phyloP scores from a whole-genome alignment of 2,113 vertebrate species.

The Alosa alosa region DNA sequence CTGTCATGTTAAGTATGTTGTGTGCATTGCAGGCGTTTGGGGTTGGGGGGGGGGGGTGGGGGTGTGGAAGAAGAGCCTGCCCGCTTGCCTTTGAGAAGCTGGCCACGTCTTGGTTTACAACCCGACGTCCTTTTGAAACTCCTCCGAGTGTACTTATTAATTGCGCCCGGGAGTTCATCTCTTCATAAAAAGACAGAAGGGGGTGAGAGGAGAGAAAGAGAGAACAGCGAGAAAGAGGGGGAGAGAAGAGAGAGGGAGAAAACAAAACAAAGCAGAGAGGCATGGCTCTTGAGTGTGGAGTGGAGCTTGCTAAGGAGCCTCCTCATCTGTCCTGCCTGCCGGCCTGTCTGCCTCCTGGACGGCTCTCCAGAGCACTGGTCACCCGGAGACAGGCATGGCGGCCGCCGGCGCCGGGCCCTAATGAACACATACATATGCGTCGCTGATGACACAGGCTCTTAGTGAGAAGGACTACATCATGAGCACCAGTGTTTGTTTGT shows the following conservation, averaged over 20 bases:
- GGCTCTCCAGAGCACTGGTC: not conserved
- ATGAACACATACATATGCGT: constrained; percentile 18
- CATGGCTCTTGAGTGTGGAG: constrained; percentile 28
- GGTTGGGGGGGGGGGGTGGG: constrained; percentile 30
- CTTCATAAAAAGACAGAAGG: constrained; percentile 31
- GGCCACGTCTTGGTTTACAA: constrained; percentile 60
- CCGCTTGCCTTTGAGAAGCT: constrained; percentile 50
- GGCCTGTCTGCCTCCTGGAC: constrained; percentile 21
- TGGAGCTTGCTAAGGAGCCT: constrained; percentile 24
- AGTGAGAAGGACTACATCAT: not conserved
- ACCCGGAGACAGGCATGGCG: not conserved
- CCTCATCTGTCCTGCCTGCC: constrained; percentile 24
- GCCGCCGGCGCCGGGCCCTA: not conserved
- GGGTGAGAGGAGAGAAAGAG: not conserved
- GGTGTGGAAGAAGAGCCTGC: constrained; percentile 51
- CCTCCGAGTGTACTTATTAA: constrained; percentile 64
- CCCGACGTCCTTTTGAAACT: constrained; percentile 50
- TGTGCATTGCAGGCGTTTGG: constrained; percentile 38
- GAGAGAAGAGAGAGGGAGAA: not conserved
- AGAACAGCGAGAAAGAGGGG: not conserved
- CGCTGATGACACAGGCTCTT: not conserved
- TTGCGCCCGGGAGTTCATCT: constrained; percentile 47
- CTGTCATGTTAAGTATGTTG: constrained; percentile 66
- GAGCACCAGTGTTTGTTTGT: constrained; percentile 20
- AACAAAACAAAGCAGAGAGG: not conserved